phyloP scores from a whole-genome alignment of 2,888 invertebrate species.

The Belgica antarctica region DNA sequence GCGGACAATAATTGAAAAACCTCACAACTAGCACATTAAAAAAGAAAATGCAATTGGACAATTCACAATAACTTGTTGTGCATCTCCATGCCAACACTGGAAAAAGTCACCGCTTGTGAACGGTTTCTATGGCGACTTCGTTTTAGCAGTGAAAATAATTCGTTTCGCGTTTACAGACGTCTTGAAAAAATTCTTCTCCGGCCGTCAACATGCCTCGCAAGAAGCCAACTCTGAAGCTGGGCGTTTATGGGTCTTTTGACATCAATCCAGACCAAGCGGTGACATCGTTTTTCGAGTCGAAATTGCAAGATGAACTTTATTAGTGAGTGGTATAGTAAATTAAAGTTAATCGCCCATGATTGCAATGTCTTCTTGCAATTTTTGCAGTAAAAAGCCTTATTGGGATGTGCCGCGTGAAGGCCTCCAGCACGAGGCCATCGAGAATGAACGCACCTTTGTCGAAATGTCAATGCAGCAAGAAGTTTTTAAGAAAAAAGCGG shows the following conservation, averaged over 20 bases:
- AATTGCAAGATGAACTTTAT: slow-evolving; percentile 50
- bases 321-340: slow-evolving; percentile 49
- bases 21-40: too few species aligned
- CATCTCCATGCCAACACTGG: not conserved
- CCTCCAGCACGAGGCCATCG: slow-evolving; percentile 51
- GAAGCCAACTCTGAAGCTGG: slow-evolving; percentile 52
- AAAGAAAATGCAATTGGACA: too few species aligned
- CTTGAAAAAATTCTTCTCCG: slow-evolving; percentile 6
- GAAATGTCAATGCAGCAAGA: slow-evolving; percentile 51
- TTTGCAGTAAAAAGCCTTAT: slow-evolving; percentile 51
- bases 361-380: not conserved
- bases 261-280: slow-evolving; percentile 51
- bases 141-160: slow-evolving; percentile 1
- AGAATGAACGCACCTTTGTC: slow-evolving; percentile 51
- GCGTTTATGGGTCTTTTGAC: slow-evolving; percentile 53
- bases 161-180: not conserved
- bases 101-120: slow-evolving; percentile 3
- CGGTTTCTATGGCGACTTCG: slow-evolving; percentile 22
- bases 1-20: not conserved
- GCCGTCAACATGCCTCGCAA: slow-evolving; percentile 52
- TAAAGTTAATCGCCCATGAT: not conserved
- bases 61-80: not conserved
- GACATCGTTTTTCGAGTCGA: slow-evolving; percentile 51
- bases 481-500: slow-evolving; percentile 50
- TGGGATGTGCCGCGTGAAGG: slow-evolving; percentile 54